These are phyloP conservation scores for Naso thynnoides DNA, from an alignment of 2,797 vertebrate genomes.

Conservation along the genomic window DNA sequence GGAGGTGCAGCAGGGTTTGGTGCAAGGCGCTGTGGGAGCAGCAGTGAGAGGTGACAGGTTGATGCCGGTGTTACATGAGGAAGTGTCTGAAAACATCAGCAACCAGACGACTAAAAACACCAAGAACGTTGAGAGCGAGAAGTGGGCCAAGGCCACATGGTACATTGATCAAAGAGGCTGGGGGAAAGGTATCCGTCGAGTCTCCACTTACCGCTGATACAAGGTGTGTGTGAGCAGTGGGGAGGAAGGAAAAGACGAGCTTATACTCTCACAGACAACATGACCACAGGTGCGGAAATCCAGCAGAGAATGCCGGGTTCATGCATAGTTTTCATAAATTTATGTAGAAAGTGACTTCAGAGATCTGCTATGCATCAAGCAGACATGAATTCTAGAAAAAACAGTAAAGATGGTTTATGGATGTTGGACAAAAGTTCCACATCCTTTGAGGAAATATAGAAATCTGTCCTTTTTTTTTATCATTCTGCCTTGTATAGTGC, in stretches of 20 bases:
- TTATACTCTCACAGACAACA: slow-evolving; percentile 46
- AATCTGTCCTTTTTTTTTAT: slow-evolving; percentile 38
- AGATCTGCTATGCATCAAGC: slow-evolving; percentile 31
- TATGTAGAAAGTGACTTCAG: slow-evolving; percentile 37
- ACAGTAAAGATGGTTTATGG: slow-evolving; percentile 10
- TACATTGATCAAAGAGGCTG: slow-evolving; percentile 37
- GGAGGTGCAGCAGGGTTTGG: slow-evolving; percentile 34
- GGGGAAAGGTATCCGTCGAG: slow-evolving; percentile 20
- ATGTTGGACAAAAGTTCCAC: slow-evolving; percentile 25
- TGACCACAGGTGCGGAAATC: slow-evolving; percentile 34
- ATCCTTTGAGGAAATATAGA: slow-evolving; percentile 41
- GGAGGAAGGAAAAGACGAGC: slow-evolving; percentile 16
- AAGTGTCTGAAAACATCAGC: slow-evolving; percentile 71
- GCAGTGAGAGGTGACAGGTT: slow-evolving; percentile 64
- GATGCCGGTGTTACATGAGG: slow-evolving; percentile 58
- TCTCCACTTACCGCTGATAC: slow-evolving; percentile 58
- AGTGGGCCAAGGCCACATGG: slow-evolving; percentile 35
- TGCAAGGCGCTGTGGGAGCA: slow-evolving; percentile 52
- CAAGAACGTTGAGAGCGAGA: slow-evolving; percentile 38
- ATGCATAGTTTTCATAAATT: slow-evolving; percentile 59
- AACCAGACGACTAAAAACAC: slow-evolving; percentile 44
- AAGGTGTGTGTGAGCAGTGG: slow-evolving; percentile 58
- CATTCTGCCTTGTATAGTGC: slow-evolving; percentile 6
- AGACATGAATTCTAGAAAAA: slow-evolving; percentile 23
- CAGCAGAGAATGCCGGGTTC: slow-evolving; percentile 44